A percentile compares a stretch with the other conserved stretches of the same genome.
phyloP scores from a whole-genome alignment of 2,797 vertebrate species.

The Orestias chungarensis region DNA sequence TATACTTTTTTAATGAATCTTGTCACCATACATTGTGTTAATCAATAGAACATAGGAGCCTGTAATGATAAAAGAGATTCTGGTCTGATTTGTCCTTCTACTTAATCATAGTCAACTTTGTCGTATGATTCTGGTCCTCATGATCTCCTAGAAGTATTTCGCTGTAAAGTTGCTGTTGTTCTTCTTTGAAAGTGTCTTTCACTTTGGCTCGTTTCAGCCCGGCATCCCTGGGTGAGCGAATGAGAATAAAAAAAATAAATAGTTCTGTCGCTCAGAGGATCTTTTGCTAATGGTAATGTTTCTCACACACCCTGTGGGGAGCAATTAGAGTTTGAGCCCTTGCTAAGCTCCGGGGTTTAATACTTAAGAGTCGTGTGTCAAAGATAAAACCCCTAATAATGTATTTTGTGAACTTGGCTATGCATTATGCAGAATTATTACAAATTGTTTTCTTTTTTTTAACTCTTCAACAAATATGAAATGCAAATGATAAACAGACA shows the following conservation, averaged over 20 bases:
- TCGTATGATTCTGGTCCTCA: constrained; percentile 58
- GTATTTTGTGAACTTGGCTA: neutral
- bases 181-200: constrained; percentile 89
- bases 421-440: neutral
- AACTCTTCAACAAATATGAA: neutral
- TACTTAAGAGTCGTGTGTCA: constrained; percentile 3
- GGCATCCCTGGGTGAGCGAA: constrained; percentile 82
- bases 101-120: constrained; percentile 3
- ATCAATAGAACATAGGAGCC: neutral
- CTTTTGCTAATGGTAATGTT: neutral
- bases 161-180: constrained; percentile 93
- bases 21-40: neutral
- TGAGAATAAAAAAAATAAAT: neutral
- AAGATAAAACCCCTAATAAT: constrained; percentile 6
- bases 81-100: constrained; percentile 10
- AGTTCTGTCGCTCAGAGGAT: neutral
- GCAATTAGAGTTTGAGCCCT: neutral
- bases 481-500: neutral
- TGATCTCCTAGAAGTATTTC: constrained; percentile 88
- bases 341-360: neutral
- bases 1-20: neutral
- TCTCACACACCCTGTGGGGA: constrained; percentile 2
- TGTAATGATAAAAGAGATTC: neutral
- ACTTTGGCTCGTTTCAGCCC: constrained; percentile 91
- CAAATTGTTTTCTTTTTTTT: neutral